Evolutionary conservation across 2,113 vertebrate species (phyloP).

Genomic region (Chauna torquata): DNA sequence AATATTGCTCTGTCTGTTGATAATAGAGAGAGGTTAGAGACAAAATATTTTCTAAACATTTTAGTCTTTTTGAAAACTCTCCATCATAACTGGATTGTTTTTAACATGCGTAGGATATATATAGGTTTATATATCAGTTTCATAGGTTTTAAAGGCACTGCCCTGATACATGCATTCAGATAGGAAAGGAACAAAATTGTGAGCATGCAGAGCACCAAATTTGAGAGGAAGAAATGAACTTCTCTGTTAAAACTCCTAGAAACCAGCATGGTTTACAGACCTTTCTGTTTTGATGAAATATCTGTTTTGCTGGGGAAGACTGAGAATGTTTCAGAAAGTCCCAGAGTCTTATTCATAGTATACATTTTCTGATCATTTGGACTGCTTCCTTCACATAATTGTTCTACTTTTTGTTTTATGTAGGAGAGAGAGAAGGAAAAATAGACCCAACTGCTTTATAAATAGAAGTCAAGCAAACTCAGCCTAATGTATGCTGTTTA

Average conservation of each 20-base stretch:
- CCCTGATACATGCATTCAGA: rapidly evolving
- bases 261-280: not conserved
- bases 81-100: not conserved
- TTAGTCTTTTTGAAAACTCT: not conserved
- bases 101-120: not conserved
- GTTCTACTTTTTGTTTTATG: not conserved
- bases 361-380: not conserved
- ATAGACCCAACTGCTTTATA: not conserved
- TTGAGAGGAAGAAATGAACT: not conserved
- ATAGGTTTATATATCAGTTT: not conserved
- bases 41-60: not conserved
- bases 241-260: not conserved
- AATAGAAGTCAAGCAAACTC: not conserved
- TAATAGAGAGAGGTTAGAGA: not conserved
- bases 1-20: not conserved
- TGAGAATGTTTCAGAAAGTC: not conserved
- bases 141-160: not conserved
- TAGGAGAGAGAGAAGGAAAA: not conserved
- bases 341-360: not conserved
- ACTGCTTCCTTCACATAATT: not conserved
- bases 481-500: not conserved
- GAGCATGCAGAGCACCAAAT: not conserved
- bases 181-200: not conserved
- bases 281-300: not conserved
- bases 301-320: not conserved